Conservation (phyloP, 2,113 vertebrate genomes). For the Larimichthys polyactis region DNA sequence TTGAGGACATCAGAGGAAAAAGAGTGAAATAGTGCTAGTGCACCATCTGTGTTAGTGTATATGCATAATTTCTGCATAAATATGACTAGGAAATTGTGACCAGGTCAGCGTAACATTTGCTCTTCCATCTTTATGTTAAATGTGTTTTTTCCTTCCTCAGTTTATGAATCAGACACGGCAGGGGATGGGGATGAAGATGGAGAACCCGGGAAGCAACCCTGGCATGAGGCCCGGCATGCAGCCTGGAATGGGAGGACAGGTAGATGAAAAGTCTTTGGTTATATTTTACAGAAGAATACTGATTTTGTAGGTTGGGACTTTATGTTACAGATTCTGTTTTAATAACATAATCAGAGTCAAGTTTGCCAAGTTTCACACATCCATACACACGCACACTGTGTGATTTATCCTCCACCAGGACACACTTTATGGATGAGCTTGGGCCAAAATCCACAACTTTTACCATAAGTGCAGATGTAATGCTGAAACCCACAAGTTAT, state of each 20-base stretch:
- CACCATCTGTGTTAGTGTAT: too few relatives aligned
- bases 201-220: conserved; percentile 83
- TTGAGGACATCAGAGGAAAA: too few relatives aligned
- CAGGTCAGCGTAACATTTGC: conserved; percentile 16
- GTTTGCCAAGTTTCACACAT: background rate
- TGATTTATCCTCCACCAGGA: background rate
- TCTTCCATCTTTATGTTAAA: background rate
- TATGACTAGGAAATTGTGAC: background rate
- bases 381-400: background rate
- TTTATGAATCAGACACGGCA: conserved; percentile 96
- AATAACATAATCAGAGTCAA: background rate
- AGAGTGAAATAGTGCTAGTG: background rate
- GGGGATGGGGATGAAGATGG: conserved; percentile 92
- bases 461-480: background rate
- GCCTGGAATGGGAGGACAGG: conserved; percentile 87
- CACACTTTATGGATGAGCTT: too few relatives aligned
- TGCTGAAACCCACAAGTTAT: background rate
- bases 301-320: background rate
- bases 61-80: background rate
- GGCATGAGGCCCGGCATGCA: conserved; percentile 89
- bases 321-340: background rate
- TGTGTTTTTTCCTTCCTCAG: conserved; percentile 77
- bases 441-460: background rate
- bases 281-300: conserved; percentile 1
- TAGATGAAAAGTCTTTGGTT: conserved; percentile 49